These are phyloP conservation scores for Mycteria americana DNA, from an alignment of 2,797 vertebrate species.

Conservation along the genomic window DNA sequence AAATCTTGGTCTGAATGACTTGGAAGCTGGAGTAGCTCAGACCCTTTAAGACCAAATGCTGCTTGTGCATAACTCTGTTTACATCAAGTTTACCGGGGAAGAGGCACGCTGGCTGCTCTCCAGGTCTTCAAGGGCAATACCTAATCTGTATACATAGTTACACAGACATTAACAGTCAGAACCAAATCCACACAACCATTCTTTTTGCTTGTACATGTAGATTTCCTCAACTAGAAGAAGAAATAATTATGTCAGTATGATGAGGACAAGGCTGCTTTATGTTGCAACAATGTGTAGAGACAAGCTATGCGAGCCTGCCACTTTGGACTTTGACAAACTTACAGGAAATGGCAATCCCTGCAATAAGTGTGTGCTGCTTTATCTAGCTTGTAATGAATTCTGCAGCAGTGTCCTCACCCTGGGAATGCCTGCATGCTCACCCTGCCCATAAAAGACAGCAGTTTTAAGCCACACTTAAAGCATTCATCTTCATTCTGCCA, in stretches of 20 bases:
- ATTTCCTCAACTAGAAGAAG: not conserved
- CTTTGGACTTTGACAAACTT: not conserved
- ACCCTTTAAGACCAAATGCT: not conserved
- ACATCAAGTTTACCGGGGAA: not conserved
- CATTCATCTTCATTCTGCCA: not conserved
- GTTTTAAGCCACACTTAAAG: not conserved
- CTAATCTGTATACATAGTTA: not conserved
- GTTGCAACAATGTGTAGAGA: not conserved
- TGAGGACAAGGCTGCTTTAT: not conserved
- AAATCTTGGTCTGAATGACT: not conserved
- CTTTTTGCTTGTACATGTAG: not conserved
- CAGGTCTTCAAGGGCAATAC: constrained; percentile 10
- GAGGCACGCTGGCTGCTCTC: not conserved
- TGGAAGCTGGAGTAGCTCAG: not conserved
- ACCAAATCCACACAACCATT: not conserved
- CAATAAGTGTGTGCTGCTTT: not conserved
- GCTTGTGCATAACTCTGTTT: not conserved
- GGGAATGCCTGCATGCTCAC: not conserved
- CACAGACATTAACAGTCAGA: not conserved
- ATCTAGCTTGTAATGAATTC: not conserved
- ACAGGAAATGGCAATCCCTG: not conserved
- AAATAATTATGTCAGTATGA: not conserved
- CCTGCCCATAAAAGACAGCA: not conserved
- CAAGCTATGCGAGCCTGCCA: not conserved
- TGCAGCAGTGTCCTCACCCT: not conserved